A percentile compares a stretch with the other conserved stretches of the same genome.
Conservation (phyloP, 2,797 vertebrate species). For the Craterocephalus amniculus region DNA sequence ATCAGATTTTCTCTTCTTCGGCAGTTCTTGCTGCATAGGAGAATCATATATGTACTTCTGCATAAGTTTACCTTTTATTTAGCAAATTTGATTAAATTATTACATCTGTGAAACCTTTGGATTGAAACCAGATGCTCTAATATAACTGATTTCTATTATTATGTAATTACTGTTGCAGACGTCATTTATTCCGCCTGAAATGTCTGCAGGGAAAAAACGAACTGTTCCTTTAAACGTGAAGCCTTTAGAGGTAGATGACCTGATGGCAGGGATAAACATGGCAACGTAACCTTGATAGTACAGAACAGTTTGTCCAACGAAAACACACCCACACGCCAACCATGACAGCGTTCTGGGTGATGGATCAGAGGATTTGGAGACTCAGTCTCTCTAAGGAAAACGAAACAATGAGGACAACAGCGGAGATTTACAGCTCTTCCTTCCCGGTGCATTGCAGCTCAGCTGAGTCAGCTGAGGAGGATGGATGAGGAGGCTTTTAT, state of each 20-base stretch:
- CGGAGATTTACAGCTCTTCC: background rate
- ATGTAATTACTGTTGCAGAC: no score
- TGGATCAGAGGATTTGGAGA: background rate
- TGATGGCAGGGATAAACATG: background rate
- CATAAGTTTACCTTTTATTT: no score
- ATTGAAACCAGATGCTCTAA: no score
- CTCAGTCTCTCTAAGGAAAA: slow-evolving; percentile 4
- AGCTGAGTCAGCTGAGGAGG: slow-evolving; percentile 15
- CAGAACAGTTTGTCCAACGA: slow-evolving; percentile 3
- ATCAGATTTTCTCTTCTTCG: no score
- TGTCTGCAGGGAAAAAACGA: background rate
- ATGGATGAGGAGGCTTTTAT: slow-evolving; percentile 10
- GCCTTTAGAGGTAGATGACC: background rate
- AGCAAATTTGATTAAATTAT: no score
- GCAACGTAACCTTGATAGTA: slow-evolving; percentile 18
- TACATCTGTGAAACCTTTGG: no score
- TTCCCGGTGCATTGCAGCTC: background rate
- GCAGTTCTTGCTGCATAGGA: no score
- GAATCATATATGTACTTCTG: no score
- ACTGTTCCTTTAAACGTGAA: slow-evolving; percentile 4
- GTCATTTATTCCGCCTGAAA: background rate
- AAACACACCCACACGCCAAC: slow-evolving; percentile 10
- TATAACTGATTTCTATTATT: no score
- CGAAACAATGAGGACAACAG: no score
- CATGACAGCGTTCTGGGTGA: background rate